Evolutionary conservation across 2,113 vertebrate species (phyloP).

Genomic region (Pygoscelis antarcticus): DNA sequence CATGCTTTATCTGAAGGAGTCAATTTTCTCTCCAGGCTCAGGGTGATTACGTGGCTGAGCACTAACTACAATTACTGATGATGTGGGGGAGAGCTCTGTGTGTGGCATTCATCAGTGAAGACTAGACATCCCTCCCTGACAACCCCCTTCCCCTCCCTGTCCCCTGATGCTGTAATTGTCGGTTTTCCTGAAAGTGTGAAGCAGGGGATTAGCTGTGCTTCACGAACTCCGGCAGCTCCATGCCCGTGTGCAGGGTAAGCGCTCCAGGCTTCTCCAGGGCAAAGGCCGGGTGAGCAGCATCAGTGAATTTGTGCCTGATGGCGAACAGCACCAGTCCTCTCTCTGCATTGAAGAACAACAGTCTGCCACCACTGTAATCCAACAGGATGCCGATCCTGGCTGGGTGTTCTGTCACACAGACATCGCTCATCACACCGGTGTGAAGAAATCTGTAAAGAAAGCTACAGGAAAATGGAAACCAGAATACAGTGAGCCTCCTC

Average conservation of each 20-base stretch:
- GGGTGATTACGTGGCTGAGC: neutral
- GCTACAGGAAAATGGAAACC: constrained; percentile 51
- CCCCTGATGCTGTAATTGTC: neutral
- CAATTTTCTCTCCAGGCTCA: neutral
- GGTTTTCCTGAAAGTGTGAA: neutral
- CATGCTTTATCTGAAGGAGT: neutral
- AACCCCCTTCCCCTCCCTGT: neutral
- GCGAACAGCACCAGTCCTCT: constrained; percentile 85
- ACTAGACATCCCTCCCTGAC: neutral
- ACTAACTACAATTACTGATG: neutral
- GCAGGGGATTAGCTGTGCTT: constrained; percentile 78
- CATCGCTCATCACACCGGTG: constrained; percentile 74
- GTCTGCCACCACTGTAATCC: constrained; percentile 81
- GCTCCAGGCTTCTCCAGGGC: constrained; percentile 86
- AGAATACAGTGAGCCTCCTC: neutral
- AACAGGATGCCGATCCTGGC: constrained; percentile 85
- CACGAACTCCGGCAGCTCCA: constrained; percentile 85
- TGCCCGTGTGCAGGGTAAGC: constrained; percentile 81
- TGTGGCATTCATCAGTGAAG: neutral
- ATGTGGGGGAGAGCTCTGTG: neutral
- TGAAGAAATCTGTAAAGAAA: constrained; percentile 89
- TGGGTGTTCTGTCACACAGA: constrained; percentile 79
- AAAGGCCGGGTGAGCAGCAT: constrained; percentile 83
- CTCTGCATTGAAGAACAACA: constrained; percentile 89
- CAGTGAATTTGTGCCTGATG: constrained; percentile 80